Conservation (phyloP, 1,140 invertebrate genomes). For the Amphibalanus amphitrite region DNA sequence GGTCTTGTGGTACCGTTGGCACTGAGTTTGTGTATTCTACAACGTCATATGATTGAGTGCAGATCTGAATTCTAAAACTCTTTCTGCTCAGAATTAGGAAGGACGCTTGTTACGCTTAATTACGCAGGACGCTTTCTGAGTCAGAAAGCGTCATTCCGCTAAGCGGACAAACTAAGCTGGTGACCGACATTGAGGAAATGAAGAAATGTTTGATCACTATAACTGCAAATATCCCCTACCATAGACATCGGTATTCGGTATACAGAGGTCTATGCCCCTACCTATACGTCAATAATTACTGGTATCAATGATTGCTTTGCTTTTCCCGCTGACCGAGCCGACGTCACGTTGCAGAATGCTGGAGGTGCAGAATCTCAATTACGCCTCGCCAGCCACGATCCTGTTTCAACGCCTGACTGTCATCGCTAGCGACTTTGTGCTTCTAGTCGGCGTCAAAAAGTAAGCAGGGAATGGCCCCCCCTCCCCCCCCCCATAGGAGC, state of each 20-base stretch:
- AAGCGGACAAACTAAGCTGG: background rate
- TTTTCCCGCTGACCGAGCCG: background rate
- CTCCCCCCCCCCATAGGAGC: too few relatives aligned
- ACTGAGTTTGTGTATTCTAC: too few relatives aligned
- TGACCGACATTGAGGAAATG: background rate
- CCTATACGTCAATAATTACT: too few relatives aligned
- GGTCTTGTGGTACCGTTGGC: too few relatives aligned
- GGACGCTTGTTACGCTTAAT: too few relatives aligned
- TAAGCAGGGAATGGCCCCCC: too few relatives aligned
- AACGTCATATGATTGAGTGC: too few relatives aligned
- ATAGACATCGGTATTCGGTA: too few relatives aligned
- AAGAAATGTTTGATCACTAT: background rate
- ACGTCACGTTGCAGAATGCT: constrained; percentile 44
- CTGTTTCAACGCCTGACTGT: constrained; percentile 85
- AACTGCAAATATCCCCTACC: background rate
- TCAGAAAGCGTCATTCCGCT: background rate
- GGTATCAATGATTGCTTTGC: too few relatives aligned
- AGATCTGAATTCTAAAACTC: too few relatives aligned
- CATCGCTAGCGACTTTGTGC: constrained; percentile 68
- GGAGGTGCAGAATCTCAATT: constrained; percentile 61
- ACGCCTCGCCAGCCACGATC: constrained; percentile 58
- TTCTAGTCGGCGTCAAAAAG: constrained; percentile 53
- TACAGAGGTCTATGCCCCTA: too few relatives aligned
- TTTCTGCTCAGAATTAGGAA: too few relatives aligned
- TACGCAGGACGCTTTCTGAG: background rate